Percentiles rank a stretch among this genome's conserved stretches.
These are phyloP conservation scores for Phthorimaea operculella DNA, from an alignment of 1,140 invertebrate genomes.

Conservation along the genomic window DNA sequence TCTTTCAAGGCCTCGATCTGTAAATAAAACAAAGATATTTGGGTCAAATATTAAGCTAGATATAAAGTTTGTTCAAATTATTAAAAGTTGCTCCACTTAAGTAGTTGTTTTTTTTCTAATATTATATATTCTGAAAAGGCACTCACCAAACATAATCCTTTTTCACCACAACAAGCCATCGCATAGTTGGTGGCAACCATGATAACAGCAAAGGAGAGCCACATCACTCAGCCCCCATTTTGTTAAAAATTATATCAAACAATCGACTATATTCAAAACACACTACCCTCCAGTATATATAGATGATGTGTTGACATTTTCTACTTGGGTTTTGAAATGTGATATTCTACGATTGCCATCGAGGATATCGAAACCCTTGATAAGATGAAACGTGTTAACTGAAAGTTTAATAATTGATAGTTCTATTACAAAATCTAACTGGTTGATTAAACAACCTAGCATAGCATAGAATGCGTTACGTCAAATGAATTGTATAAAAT, in stretches of 20 bases:
- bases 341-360: too few species aligned
- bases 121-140: background rate
- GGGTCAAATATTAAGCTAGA: too few species aligned
- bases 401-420: too few species aligned
- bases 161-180: slow-evolving; percentile 37
- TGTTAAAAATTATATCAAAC: slow-evolving; percentile 4
- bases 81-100: too few species aligned
- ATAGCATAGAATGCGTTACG: too few species aligned
- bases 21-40: slow-evolving; percentile 5
- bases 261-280: background rate
- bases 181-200: slow-evolving; percentile 29
- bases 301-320: background rate
- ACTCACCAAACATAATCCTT: slow-evolving; percentile 49
- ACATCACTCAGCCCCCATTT: slow-evolving; percentile 45
- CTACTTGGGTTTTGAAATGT: background rate
- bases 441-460: too few species aligned
- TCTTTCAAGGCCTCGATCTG: slow-evolving; percentile 54
- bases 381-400: too few species aligned
- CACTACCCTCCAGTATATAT: background rate
- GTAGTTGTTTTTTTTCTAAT: too few species aligned
- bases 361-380: too few species aligned
- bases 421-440: too few species aligned
- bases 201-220: slow-evolving; percentile 38
- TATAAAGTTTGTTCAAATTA: too few species aligned
- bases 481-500: too few species aligned